Conservation (phyloP, 2,113 vertebrate genomes). For the Micronycteris hirsuta region DNA sequence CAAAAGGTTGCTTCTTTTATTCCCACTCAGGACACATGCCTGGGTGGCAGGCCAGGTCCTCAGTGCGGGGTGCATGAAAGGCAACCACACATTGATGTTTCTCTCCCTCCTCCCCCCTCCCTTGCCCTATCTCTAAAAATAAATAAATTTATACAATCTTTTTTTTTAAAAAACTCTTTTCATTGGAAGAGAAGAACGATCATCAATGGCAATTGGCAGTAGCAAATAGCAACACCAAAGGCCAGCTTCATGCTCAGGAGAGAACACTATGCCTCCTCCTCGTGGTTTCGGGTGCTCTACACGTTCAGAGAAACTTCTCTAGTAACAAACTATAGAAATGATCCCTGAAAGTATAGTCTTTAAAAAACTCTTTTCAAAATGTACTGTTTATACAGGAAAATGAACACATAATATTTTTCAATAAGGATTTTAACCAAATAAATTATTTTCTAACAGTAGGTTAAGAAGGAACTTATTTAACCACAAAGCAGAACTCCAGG, state of each 20-base stretch:
- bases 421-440: not conserved
- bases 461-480: not conserved
- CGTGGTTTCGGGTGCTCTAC: constrained; percentile 47
- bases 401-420: not conserved
- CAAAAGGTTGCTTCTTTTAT: too few species aligned
- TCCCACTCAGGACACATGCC: too few species aligned
- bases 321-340: constrained; percentile 63
- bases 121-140: too few species aligned
- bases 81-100: too few species aligned
- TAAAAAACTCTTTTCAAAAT: not conserved
- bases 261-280: not conserved
- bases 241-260: constrained; percentile 30
- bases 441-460: not conserved
- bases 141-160: too few species aligned
- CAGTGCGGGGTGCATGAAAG: too few species aligned
- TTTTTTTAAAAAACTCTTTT: too few species aligned
- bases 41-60: too few species aligned
- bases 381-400: not conserved
- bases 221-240: accelerated
- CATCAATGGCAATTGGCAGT: not conserved
- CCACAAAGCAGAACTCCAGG: not conserved
- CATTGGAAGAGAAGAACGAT: not conserved
- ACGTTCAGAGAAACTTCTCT: constrained; percentile 50
- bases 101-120: too few species aligned
- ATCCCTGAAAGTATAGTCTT: constrained; percentile 72